Evolutionary conservation across 2,113 vertebrate genomes (phyloP).

Genomic region (Bos javanicus): DNA sequence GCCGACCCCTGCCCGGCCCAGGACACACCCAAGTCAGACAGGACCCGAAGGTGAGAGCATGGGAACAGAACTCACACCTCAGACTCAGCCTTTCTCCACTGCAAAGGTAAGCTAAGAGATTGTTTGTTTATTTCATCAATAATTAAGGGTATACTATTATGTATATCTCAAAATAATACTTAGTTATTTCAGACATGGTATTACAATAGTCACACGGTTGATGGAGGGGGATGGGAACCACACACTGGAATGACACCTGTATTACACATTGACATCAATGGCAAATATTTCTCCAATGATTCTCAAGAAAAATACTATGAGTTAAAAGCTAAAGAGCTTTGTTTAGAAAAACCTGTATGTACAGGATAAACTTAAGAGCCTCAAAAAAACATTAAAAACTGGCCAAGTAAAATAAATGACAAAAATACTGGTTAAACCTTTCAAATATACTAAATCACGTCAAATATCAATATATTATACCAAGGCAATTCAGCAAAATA

Average conservation of each 20-base stretch:
- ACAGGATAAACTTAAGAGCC: not conserved
- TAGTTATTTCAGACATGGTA: not conserved
- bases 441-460: not conserved
- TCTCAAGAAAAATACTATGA: not conserved
- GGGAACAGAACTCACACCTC: not conserved
- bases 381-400: not conserved
- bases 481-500: not conserved
- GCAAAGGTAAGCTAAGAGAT: not conserved
- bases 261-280: not conserved
- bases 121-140: slow-evolving; percentile 53
- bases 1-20: fast-evolving
- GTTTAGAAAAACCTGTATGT: not conserved
- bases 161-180: slow-evolving; percentile 29
- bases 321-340: not conserved
- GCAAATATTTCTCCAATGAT: not conserved
- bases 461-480: not conserved
- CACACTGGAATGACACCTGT: not conserved
- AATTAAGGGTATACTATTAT: slow-evolving; percentile 33
- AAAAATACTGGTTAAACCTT: not conserved
- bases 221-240: not conserved
- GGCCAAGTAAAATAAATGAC: not conserved
- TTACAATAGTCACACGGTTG: not conserved
- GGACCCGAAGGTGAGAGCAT: not conserved
- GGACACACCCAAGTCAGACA: too few relatives aligned
- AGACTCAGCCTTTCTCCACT: not conserved